These are phyloP conservation scores for Calypte anna DNA, from an alignment of 2,113 vertebrate genomes.

Conservation along the genomic window DNA sequence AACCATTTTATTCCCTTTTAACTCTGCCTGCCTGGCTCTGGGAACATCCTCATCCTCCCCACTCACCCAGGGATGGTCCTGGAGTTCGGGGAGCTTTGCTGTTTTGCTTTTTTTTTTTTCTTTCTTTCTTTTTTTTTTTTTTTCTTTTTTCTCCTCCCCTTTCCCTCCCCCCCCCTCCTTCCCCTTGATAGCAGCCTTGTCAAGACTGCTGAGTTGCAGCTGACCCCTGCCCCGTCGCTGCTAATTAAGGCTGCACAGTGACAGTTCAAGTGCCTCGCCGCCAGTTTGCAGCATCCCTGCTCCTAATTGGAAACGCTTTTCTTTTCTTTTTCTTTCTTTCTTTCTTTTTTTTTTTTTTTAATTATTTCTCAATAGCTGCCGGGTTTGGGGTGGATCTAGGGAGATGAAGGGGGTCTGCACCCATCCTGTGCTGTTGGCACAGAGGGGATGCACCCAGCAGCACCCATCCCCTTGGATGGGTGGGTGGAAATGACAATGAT, in stretches of 20 bases:
- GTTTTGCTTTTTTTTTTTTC: no score
- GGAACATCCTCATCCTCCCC: neutral
- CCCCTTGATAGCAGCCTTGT: conserved; percentile 86
- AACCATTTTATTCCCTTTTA: conserved; percentile 63
- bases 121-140: no score
- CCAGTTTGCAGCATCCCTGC: conserved; percentile 81
- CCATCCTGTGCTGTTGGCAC: neutral
- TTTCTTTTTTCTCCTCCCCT: neutral
- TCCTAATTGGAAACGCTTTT: conserved; percentile 87
- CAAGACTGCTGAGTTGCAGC: conserved; percentile 83
- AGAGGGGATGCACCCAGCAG: neutral
- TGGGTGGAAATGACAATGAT: neutral
- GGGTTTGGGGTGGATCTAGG: neutral
- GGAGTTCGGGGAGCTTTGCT: conserved; percentile 40
- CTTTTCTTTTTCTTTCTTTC: neutral
- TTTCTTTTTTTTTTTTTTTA: no score
- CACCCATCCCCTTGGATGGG: neutral
- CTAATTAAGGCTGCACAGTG: conserved; percentile 95
- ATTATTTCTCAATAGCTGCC: conserved; percentile 65
- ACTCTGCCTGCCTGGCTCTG: neutral
- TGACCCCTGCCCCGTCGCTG: conserved; percentile 87
- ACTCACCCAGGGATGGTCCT: conserved; percentile 66
- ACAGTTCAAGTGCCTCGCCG: conserved; percentile 88
- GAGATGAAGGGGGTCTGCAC: neutral
- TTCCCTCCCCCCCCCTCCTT: conserved; percentile 53